Base-by-base conservation (phyloP, 1,140 invertebrate genomes). In the Samia ricini region DNA sequence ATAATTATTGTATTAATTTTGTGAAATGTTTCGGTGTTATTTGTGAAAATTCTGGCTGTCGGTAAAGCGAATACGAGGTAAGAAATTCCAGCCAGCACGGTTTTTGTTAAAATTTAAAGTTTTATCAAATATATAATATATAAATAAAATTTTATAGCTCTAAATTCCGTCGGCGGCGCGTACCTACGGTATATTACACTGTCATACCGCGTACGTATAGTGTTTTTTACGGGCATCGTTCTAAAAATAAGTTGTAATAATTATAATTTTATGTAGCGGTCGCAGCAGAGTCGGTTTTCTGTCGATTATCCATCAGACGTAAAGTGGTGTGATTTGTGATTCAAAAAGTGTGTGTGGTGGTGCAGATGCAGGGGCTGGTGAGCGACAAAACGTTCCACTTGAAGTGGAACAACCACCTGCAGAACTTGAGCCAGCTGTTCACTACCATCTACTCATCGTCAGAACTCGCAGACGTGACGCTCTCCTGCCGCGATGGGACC, bases 371-470 rank as follows among this genome's bases (percentile, higher is more conserved):
- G 89, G 81, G 87, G 72, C 75, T 87, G 77, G 86, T 89, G 90
- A 92, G 91, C 64, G 92, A 93, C 56, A 93, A 94, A 80, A 93
- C 93, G 72, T 94, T 94, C 88, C 94, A 94, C 85, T 87, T 95
- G 56, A 94, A 93, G 69, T 95, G 95, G 93, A 95, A 95, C 89
- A 95, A 95, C 91, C 94, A 95, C 83, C 91, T 94, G 72, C 93
- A 93, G 67, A 95, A 95, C 81, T 84, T 95, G 67, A 93, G 94
- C 68, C 92, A 92, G 72, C 91, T 94, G 69, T 95, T 96, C 79
- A 94, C 94, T 57, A 92, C 92, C 42, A 91, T 95, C 61, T 93
- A 95, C 75, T 93, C 93, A 71, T 94, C 93, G 71, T 94, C 94
- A 68, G 91, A 92, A 64, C 91, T 96, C 65, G 94, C 92, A 63